Conservation (phyloP, 1,140 invertebrate species). For the Drosophila nikananu region DNA sequence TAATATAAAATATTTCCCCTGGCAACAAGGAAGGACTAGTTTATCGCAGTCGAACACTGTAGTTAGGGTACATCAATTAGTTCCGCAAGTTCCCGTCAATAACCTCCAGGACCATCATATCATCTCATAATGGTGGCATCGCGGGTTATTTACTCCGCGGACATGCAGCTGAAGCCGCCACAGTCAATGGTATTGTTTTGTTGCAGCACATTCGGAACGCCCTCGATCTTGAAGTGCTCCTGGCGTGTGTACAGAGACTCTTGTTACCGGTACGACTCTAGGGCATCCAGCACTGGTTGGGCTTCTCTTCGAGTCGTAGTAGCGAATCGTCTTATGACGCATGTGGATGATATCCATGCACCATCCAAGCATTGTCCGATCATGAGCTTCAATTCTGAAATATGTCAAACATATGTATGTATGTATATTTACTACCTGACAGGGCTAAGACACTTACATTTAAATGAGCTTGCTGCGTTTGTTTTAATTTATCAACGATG, state of each 20-base stretch:
- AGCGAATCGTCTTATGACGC: constrained; percentile 90
- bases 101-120: constrained; percentile 98
- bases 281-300: constrained; percentile 90
- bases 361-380: too few species aligned
- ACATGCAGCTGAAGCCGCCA: constrained; percentile 98
- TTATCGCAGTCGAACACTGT: background rate
- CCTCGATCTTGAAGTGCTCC: constrained; percentile 89
- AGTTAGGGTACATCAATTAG: constrained; percentile 7
- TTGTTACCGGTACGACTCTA: constrained; percentile 92
- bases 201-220: constrained; percentile 92
- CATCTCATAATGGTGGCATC: constrained; percentile 91
- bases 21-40: background rate
- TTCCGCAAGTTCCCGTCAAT: constrained; percentile 87
- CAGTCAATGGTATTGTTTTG: constrained; percentile 99
- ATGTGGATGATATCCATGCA: constrained; percentile 97
- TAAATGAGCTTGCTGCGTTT: too few species aligned
- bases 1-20: constrained; percentile 21
- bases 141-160: constrained; percentile 95
- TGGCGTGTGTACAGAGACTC: constrained; percentile 96
- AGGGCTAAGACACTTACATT: too few species aligned
- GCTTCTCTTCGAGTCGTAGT: constrained; percentile 97
- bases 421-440: too few species aligned
- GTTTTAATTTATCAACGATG: too few species aligned
- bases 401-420: too few species aligned
- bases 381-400: too few species aligned